A percentile compares a stretch with the other conserved stretches of the same genome.
Conservation (phyloP, 2,113 vertebrate genomes). For the Esox niger region DNA sequence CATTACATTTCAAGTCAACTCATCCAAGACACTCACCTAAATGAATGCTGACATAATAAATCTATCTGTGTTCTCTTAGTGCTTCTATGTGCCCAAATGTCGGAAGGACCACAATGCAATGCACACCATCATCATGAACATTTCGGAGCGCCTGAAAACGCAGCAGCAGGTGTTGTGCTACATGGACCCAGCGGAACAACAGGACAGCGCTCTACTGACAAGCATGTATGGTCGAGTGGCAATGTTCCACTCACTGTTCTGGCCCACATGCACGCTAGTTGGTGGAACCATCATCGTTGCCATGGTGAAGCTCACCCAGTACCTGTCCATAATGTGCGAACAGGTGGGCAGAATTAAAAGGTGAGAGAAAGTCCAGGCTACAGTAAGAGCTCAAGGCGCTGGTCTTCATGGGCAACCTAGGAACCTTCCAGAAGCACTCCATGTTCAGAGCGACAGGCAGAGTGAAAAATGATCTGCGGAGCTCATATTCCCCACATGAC, state of each 20-base stretch:
- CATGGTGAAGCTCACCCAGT: conserved; percentile 96
- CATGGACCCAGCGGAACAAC: conserved; percentile 76
- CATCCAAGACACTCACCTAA: background rate
- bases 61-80: conserved; percentile 1
- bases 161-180: conserved; percentile 86
- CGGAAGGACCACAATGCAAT: conserved; percentile 82
- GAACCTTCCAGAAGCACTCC: too few relatives aligned
- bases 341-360: conserved; percentile 82
- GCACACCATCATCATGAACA: conserved; percentile 76
- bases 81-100: conserved; percentile 80
- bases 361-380: conserved; percentile 62
- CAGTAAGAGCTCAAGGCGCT: background rate
- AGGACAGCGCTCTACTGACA: conserved; percentile 83
- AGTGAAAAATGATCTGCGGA: background rate
- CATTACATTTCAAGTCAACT: background rate
- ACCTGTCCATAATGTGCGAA: conserved; percentile 88
- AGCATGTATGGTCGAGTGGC: conserved; percentile 85
- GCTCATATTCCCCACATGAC: background rate
- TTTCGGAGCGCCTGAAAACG: conserved; percentile 85
- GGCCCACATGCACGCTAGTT: conserved; percentile 88
- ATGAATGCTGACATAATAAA: too few relatives aligned
- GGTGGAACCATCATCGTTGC: conserved; percentile 83
- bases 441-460: background rate
- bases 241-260: conserved; percentile 87
- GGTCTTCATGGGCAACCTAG: too few relatives aligned